A percentile compares a stretch with the other conserved stretches of the same genome.
These are phyloP conservation scores for Caenorhabditis parvicauda DNA, from an alignment of 2,888 invertebrate species.

Conservation along the genomic window DNA sequence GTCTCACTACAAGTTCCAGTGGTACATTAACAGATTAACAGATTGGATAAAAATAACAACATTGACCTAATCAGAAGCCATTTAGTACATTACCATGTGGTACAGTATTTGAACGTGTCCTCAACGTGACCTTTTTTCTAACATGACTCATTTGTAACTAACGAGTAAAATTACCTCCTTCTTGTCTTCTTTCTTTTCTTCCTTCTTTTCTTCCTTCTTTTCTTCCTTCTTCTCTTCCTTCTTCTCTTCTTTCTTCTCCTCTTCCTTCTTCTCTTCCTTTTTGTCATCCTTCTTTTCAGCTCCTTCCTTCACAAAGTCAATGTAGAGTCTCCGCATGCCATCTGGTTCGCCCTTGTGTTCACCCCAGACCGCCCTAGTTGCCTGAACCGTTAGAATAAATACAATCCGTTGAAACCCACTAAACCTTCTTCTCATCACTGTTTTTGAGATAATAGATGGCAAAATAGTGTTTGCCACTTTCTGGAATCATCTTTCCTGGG, in stretches of 20 bases:
- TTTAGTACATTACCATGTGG: too few relatives aligned
- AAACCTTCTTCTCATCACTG: constrained; percentile 20
- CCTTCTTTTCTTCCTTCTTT: constrained; percentile 7
- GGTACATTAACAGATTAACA: too few relatives aligned
- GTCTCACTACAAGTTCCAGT: too few relatives aligned
- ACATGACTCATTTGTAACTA: too few relatives aligned
- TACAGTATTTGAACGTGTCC: too few relatives aligned
- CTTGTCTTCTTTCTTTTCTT: constrained; percentile 12
- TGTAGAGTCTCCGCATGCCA: constrained; percentile 38
- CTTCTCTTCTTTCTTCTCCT: constrained; percentile 11
- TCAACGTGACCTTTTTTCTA: too few relatives aligned
- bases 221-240: constrained; percentile 5
- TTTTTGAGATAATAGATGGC: constrained; percentile 45
- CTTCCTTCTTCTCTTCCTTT: constrained; percentile 11
- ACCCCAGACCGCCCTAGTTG: constrained; percentile 33
- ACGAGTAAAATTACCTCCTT: too few relatives aligned
- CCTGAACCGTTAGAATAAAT: neutral
- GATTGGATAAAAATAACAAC: too few relatives aligned
- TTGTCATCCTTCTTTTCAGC: constrained; percentile 5
- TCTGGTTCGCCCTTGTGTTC: constrained; percentile 32
- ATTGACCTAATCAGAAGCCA: too few relatives aligned
- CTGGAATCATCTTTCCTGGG: constrained; percentile 41
- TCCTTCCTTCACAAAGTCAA: constrained; percentile 42
- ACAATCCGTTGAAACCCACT: neutral
- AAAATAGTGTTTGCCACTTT: constrained; percentile 51